Percentiles rank a stretch among this genome's conserved stretches.
These are phyloP conservation scores for Sylvicapra grimmia DNA, from an alignment of 2,113 vertebrate species.

Conservation along the genomic window DNA sequence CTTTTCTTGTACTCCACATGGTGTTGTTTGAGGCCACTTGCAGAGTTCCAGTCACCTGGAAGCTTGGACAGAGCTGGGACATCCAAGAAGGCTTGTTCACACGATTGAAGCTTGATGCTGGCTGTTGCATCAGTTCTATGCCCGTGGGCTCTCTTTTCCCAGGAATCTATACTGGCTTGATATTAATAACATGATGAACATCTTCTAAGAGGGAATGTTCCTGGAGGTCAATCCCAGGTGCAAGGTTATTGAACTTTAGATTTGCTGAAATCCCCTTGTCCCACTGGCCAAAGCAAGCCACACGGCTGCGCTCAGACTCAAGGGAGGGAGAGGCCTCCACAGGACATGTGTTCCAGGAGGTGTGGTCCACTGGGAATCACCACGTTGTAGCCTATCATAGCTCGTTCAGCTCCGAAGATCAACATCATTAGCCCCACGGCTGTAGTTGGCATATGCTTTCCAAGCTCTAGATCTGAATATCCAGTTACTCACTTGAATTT, in stretches of 20 bases:
- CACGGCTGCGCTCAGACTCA: accelerated
- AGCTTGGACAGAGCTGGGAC: neutral
- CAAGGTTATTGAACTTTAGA: neutral
- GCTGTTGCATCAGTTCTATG: neutral
- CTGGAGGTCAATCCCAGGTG: neutral
- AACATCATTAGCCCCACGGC: neutral
- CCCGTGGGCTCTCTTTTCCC: neutral
- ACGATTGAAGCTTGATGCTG: neutral
- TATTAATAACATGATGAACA: neutral
- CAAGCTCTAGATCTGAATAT: neutral
- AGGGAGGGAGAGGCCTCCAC: neutral
- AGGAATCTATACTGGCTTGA: neutral
- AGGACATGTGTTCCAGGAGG: neutral
- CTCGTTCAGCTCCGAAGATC: neutral
- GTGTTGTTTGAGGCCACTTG: neutral
- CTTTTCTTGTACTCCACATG: neutral
- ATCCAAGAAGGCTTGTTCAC: neutral
- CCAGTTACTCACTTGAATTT: neutral
- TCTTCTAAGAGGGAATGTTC: neutral
- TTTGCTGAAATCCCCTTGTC: neutral
- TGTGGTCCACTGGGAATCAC: neutral
- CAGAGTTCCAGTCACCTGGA: neutral
- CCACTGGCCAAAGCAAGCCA: neutral
- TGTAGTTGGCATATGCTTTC: neutral
- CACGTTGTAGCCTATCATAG: neutral